Evolutionary conservation across 2,113 vertebrate genomes (phyloP).

Genomic region (Empidonax traillii): DNA sequence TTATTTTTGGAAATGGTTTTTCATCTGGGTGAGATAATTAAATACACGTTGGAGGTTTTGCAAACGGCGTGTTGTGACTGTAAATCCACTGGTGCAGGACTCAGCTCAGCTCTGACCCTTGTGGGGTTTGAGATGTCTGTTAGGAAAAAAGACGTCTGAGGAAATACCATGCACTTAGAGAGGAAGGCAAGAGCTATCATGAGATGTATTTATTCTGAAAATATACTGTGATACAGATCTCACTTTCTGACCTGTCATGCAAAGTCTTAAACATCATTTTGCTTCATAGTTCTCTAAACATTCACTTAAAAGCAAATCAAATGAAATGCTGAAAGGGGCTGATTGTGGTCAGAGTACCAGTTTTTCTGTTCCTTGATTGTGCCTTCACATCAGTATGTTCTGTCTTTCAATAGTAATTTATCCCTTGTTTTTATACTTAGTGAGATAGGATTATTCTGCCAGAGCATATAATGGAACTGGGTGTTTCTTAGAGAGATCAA

Average conservation of each 20-base stretch:
- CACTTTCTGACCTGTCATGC: neutral
- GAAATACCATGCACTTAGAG: neutral
- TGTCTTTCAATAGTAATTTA: neutral
- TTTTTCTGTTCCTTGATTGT: neutral
- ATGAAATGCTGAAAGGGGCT: neutral
- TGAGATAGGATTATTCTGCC: neutral
- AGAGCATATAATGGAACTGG: neutral
- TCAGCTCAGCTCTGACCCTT: neutral
- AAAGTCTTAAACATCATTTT: neutral
- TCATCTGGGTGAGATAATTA: neutral
- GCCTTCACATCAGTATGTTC: neutral
- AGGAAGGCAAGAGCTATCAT: neutral
- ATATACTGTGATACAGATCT: neutral
- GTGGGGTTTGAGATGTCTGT: neutral
- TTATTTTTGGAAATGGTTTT: neutral
- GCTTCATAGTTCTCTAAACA: neutral
- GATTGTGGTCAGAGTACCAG: neutral
- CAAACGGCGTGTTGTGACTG: neutral
- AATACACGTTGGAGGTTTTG: neutral
- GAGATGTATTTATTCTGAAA: neutral
- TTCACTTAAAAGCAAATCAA: neutral
- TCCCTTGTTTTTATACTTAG: neutral
- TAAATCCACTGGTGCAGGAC: neutral
- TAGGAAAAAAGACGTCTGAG: neutral
- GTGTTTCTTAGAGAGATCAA: neutral